Evolutionary conservation across 2,797 vertebrate species (phyloP).

Genomic region (Sphenopsis melanotis): DNA sequence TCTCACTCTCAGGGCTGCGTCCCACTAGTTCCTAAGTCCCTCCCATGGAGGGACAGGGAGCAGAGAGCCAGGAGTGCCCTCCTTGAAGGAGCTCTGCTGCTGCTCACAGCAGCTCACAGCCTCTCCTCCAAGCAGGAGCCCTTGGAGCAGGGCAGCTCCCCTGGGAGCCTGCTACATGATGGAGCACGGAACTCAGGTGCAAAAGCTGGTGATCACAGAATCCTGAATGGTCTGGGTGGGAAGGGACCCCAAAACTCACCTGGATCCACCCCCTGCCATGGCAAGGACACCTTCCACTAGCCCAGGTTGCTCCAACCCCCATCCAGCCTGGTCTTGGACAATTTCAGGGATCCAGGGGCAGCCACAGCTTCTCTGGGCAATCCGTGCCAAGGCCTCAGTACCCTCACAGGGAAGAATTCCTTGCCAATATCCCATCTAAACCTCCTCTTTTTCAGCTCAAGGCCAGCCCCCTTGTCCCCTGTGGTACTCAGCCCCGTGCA

Average conservation of each 20-base stretch:
- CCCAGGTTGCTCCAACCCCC: rapidly evolving
- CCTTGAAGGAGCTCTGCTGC: rapidly evolving
- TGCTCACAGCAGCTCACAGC: background rate
- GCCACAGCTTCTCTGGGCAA: background rate
- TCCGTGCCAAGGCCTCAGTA: background rate
- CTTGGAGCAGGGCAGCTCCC: background rate
- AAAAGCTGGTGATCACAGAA: background rate
- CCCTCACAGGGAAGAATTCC: background rate
- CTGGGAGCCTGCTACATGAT: rapidly evolving
- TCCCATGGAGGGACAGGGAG: background rate
- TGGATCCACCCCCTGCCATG: rapidly evolving
- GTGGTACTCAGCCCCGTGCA: background rate
- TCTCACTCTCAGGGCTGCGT: background rate
- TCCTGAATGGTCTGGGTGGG: too few relatives aligned
- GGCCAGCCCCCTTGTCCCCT: background rate
- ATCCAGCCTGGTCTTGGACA: rapidly evolving
- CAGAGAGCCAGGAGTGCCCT: background rate
- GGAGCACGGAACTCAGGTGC: rapidly evolving
- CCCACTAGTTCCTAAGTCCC: rapidly evolving
- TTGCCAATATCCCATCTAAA: background rate
- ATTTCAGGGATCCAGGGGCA: background rate
- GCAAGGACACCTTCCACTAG: rapidly evolving
- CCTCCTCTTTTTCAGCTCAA: background rate
- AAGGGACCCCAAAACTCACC: background rate
- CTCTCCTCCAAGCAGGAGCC: background rate